These are phyloP conservation scores for Myotis daubentonii DNA, from an alignment of 2,797 vertebrate species.

Conservation along the genomic window DNA sequence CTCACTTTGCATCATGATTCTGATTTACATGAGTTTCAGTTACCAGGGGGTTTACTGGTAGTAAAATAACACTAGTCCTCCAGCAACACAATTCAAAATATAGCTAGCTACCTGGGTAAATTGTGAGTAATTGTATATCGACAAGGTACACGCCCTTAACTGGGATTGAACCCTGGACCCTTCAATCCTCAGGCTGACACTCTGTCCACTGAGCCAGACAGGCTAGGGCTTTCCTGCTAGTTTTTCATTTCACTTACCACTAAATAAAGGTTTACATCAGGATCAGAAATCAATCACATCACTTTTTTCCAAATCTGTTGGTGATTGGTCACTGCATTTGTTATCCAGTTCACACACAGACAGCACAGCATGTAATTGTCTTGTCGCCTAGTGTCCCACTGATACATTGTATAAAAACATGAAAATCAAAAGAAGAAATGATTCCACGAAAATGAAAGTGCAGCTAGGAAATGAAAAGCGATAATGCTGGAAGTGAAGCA, in stretches of 20 bases:
- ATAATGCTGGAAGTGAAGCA: not conserved
- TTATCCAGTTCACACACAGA: not conserved
- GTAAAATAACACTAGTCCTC: not conserved
- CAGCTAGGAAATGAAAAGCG: slow-evolving; percentile 26
- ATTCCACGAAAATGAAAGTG: not conserved
- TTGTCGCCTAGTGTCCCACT: not conserved
- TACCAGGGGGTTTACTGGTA: not conserved
- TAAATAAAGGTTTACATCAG: not conserved
- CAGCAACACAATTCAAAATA: not conserved
- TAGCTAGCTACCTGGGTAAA: not conserved
- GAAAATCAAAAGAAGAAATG: not conserved
- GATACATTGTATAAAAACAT: not conserved
- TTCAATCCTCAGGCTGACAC: too few species aligned
- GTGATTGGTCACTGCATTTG: not conserved
- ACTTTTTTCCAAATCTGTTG: not conserved
- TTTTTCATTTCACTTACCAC: not conserved
- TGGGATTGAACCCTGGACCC: too few species aligned
- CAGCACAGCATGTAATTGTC: not conserved
- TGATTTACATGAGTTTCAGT: not conserved
- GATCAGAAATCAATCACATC: not conserved
- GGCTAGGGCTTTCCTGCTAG: not conserved
- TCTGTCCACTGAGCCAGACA: too few species aligned
- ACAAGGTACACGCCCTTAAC: too few species aligned
- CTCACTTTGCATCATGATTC: not conserved
- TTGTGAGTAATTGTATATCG: not conserved